Evolutionary conservation across 1,140 invertebrate species (phyloP).

Genomic region (Aphis gossypii): DNA sequence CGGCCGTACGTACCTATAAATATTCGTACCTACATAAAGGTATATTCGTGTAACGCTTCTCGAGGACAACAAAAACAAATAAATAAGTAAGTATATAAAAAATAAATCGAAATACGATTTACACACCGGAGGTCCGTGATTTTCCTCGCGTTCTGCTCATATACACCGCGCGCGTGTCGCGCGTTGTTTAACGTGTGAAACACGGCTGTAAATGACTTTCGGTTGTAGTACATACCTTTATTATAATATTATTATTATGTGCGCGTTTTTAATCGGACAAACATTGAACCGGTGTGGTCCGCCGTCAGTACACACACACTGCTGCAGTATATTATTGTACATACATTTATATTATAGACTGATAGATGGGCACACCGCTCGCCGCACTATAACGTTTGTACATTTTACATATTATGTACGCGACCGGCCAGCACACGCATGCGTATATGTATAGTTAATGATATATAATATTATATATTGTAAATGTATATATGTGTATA

Average conservation of each 20-base stretch:
- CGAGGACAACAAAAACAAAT: not conserved
- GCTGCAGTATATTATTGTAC: not conserved
- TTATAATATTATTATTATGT: too few relatives aligned
- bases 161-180: not conserved
- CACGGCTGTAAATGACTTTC: slow-evolving; percentile 33
- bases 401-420: not conserved
- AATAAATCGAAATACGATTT: not conserved
- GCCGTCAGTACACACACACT: not conserved
- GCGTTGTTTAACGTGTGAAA: slow-evolving; percentile 27
- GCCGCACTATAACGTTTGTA: not conserved
- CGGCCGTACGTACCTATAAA: not conserved
- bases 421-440: not conserved
- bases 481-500: too few relatives aligned
- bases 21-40: not conserved
- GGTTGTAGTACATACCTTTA: not conserved
- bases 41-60: not conserved
- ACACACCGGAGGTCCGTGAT: not conserved
- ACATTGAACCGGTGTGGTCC: slow-evolving; percentile 38
- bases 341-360: not conserved
- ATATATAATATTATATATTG: not conserved
- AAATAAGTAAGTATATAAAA: not conserved
- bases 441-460: not conserved
- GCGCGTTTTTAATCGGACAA: slow-evolving; percentile 44
- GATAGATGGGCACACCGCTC: not conserved
- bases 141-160: not conserved